Conservation (phyloP, 2,888 invertebrate genomes). For the Fragum fragum region DNA sequence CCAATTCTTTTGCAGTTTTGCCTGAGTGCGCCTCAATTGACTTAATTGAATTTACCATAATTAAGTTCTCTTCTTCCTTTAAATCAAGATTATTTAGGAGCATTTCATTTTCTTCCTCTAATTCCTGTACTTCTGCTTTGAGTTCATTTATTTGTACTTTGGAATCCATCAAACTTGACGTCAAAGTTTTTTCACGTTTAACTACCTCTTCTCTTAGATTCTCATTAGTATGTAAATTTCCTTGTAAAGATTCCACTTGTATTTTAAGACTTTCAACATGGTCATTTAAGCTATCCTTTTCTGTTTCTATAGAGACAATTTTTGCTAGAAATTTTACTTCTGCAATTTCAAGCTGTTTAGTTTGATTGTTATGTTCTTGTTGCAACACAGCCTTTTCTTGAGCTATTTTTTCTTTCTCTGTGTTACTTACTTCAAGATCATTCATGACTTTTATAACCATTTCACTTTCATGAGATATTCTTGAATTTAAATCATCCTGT, state of each 20-base stretch:
- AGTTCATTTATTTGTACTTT: constrained; percentile 20
- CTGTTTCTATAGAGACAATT: constrained; percentile 55
- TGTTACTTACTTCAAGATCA: background rate
- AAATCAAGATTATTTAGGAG: constrained; percentile 9
- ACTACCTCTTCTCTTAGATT: background rate
- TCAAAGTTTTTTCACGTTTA: background rate
- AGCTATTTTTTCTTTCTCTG: constrained; percentile 1
- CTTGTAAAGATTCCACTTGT: background rate
- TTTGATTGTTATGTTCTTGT: constrained; percentile 44
- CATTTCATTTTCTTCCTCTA: constrained; percentile 41
- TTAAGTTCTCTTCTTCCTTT: background rate
- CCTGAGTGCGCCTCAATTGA: background rate
- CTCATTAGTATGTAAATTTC: background rate
- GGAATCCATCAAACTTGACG: constrained; percentile 16
- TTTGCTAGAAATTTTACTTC: constrained; percentile 61
- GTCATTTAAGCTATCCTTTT: constrained; percentile 56
- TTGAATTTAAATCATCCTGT: constrained; percentile 4
- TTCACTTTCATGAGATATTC: constrained; percentile 19
- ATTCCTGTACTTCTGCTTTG: constrained; percentile 35
- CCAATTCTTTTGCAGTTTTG: constrained; percentile 16
- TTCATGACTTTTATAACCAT: background rate
- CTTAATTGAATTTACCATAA: background rate
- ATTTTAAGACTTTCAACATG: constrained; percentile 42
- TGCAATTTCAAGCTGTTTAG: constrained; percentile 56
- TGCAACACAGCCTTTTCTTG: constrained; percentile 28